Evolutionary conservation across 2,797 vertebrate genomes (phyloP).

Genomic region (Oreonectes daqikongensis): DNA sequence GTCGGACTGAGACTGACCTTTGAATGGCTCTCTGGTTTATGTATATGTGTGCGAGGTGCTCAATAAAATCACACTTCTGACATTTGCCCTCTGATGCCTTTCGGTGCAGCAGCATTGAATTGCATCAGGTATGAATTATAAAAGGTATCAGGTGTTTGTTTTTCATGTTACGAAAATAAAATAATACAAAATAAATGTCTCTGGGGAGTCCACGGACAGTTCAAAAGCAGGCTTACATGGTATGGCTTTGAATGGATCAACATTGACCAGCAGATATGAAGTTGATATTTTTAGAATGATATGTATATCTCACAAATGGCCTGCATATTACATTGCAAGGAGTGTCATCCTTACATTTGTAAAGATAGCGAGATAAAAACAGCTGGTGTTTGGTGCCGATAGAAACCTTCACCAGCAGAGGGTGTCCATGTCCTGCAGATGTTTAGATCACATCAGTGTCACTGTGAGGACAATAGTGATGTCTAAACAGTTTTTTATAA

Average conservation of each 20-base stretch:
- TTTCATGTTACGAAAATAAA: neutral
- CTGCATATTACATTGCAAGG: conserved; percentile 11
- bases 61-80: conserved; percentile 56
- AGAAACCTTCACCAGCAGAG: conserved; percentile 39
- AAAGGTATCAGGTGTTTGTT: neutral
- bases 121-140: neutral
- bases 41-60: conserved; percentile 5
- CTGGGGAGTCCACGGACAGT: neutral
- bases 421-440: conserved; percentile 39
- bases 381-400: neutral
- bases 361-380: neutral
- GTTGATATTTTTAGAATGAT: neutral
- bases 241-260: neutral
- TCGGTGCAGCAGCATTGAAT: conserved; percentile 2
- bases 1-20: conserved; percentile 55
- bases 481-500: neutral
- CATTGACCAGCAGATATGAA: neutral
- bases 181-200: neutral
- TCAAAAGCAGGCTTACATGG: neutral
- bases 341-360: neutral
- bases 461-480: neutral
- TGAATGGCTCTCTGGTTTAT: conserved; percentile 46
- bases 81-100: conserved; percentile 16
- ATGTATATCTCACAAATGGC: conserved; percentile 6
- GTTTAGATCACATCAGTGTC: neutral